Conservation (phyloP, 2,888 invertebrate genomes). For the Cotesia congregata region DNA sequence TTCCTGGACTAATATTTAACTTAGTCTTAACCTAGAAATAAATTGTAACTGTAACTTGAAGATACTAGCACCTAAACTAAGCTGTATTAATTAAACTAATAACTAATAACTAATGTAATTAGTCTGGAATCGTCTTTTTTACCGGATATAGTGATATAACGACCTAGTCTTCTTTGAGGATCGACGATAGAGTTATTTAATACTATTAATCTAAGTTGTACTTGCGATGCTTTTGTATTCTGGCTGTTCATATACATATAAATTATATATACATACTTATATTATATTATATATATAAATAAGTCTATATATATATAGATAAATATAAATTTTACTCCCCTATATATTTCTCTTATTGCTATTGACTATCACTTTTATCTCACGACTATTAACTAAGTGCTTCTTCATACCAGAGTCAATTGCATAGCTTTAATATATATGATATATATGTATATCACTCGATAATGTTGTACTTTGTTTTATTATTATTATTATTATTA, state of each 20-base stretch:
- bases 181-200: neutral
- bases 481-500: slow-evolving; percentile 9
- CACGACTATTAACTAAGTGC: slow-evolving; percentile 40
- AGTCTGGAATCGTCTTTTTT: slow-evolving; percentile 15
- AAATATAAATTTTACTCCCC: neutral
- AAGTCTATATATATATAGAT: neutral
- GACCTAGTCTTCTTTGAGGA: neutral
- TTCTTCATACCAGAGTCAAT: slow-evolving; percentile 43
- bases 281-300: neutral
- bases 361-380: slow-evolving; percentile 15
- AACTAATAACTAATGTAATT: slow-evolving; percentile 7
- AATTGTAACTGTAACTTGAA: too few relatives aligned
- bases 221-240: slow-evolving; percentile 9
- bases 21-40: too few relatives aligned
- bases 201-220: slow-evolving; percentile 12
- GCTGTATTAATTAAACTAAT: neutral
- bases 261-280: neutral
- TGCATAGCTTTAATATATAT: slow-evolving; percentile 39
- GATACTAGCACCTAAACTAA: too few relatives aligned
- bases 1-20: slow-evolving; percentile 6
- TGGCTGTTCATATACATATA: slow-evolving; percentile 9
- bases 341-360: slow-evolving; percentile 1
- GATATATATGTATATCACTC: slow-evolving; percentile 3
- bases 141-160: slow-evolving; percentile 22
- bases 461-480: slow-evolving; percentile 19